Conservation (phyloP, 1,140 invertebrate genomes). For the Probaryconus sp. region DNA sequence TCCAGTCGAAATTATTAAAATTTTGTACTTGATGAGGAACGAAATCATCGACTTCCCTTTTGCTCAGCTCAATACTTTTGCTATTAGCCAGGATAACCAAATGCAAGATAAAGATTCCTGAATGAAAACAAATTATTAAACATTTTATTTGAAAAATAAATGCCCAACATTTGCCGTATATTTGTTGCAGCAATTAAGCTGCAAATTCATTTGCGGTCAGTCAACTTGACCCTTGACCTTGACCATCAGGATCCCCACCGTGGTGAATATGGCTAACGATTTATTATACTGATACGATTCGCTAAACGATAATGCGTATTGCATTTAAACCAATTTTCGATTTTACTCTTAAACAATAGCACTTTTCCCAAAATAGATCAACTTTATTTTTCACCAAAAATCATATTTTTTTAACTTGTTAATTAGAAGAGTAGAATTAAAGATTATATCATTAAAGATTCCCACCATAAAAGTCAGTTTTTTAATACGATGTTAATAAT, state of each 20-base stretch:
- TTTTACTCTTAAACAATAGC: too few relatives aligned
- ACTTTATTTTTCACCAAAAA: too few relatives aligned
- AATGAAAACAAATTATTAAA: slow-evolving; percentile 24
- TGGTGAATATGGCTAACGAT: slow-evolving; percentile 39
- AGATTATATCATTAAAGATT: too few relatives aligned
- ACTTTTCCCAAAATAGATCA: too few relatives aligned
- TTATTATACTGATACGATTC: slow-evolving; percentile 51
- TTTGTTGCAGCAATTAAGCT: slow-evolving; percentile 56
- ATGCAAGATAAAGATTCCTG: slow-evolving; percentile 28
- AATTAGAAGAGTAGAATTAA: too few relatives aligned
- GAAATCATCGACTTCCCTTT: slow-evolving; percentile 77
- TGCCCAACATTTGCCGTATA: neutral
- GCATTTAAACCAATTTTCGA: slow-evolving; percentile 14
- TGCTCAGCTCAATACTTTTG: neutral
- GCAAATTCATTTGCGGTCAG: slow-evolving; percentile 59
- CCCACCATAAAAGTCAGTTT: too few relatives aligned
- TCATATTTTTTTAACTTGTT: too few relatives aligned
- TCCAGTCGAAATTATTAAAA: slow-evolving; percentile 81
- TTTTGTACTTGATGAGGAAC: slow-evolving; percentile 78
- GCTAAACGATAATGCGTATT: slow-evolving; percentile 35
- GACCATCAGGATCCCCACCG: slow-evolving; percentile 56
- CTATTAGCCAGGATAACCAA: slow-evolving; percentile 2
- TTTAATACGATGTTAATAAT: too few relatives aligned
- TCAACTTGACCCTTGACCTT: slow-evolving; percentile 63
- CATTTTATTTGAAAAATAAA: slow-evolving; percentile 6